phyloP scores from a whole-genome alignment of 2,113 vertebrate genomes.

The Halcyon senegalensis region DNA sequence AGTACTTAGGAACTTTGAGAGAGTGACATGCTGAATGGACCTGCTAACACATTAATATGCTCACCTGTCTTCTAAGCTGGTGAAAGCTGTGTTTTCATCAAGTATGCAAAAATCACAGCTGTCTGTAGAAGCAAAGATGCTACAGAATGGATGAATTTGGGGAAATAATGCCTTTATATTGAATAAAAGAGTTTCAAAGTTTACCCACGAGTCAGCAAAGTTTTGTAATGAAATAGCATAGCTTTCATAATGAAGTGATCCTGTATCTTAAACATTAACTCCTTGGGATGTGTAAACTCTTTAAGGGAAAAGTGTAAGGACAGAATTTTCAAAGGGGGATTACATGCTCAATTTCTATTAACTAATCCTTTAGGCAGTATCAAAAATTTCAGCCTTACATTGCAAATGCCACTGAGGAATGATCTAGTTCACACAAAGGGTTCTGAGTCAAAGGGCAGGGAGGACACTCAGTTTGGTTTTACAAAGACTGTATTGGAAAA shows the following conservation, averaged over 20 bases:
- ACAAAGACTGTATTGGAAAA: neutral
- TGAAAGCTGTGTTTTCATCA: neutral
- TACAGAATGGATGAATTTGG: neutral
- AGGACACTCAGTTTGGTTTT: neutral
- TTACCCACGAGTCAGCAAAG: neutral
- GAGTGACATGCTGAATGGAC: neutral
- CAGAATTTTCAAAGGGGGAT: constrained; percentile 13
- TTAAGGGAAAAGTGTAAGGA: neutral
- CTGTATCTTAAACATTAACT: neutral
- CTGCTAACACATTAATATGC: neutral
- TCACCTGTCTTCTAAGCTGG: neutral
- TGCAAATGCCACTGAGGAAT: neutral
- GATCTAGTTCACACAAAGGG: neutral
- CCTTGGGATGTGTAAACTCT: constrained; percentile 23
- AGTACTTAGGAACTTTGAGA: neutral
- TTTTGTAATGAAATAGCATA: neutral
- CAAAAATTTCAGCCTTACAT: constrained; percentile 5
- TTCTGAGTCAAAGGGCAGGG: neutral
- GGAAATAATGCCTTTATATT: neutral
- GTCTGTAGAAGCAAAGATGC: neutral
- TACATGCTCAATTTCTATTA: neutral
- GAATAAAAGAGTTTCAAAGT: neutral
- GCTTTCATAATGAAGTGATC: neutral
- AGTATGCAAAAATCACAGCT: neutral
- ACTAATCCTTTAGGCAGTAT: neutral